Base-by-base conservation (phyloP, 2,888 invertebrate species). In the Drosophila birchii region DNA sequence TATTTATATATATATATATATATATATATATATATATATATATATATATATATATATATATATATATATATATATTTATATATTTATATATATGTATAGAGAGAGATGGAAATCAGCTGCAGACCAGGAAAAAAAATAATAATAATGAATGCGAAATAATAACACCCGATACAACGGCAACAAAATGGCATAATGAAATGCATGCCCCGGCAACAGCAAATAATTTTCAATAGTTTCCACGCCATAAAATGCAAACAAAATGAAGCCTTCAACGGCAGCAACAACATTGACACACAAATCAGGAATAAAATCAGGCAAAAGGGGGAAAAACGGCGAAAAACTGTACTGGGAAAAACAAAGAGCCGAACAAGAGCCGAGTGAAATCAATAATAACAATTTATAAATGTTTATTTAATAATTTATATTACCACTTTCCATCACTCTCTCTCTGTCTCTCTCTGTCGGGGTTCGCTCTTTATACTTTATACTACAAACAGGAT, bases 201-300 rank as follows among this genome's bases (percentile, higher is more conserved):
- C 74, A 82, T 67, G 53, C 68, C 75, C 55, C 39, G 61, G 38
- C 43, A 54, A 58, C 61, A 59, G 73, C 66, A 76, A 79, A 76
- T 76, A 58, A 70, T 80, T 64, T 76, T 76, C 69, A 70, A 76
- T 78, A 78, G 77, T 84, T 83, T 76, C 61, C 81, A 77, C 73
- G 74, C 78, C 71, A 74, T 73, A 79, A 79, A 83, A 83, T 77
- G 66, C 83, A 79, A 86, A 80, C 74, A 86, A 80, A 78, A 78
- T 78, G 72, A 76, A 79, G 66, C 83, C 72, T 77, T 78, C 78
- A 86, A 53, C 41, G 36, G 43, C 45, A 64, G 45, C 53, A 43
- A 32, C 69, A 53, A 57, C 44, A 26, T 43, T 53, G 36, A 39
- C 54, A 63, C 54, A 54, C 72, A 51, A 63, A 73, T 73, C 72